phyloP scores from a whole-genome alignment of 2,888 invertebrate genomes.

The Pseudeuparius sepicola region DNA sequence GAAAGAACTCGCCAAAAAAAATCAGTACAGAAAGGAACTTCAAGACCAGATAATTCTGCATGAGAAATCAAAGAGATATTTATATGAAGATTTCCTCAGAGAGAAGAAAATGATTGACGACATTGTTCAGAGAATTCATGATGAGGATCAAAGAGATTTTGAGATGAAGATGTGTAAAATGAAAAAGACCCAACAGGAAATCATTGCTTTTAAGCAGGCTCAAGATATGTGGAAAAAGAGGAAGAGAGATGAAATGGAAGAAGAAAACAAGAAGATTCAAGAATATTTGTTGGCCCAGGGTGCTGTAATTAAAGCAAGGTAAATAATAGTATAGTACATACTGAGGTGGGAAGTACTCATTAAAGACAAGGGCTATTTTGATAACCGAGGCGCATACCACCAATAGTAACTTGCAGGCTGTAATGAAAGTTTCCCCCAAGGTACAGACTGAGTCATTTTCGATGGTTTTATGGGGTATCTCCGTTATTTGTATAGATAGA shows the following conservation, averaged over 20 bases:
- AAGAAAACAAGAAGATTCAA: slow-evolving; percentile 39
- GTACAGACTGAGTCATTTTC: no score
- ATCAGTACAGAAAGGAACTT: slow-evolving; percentile 43
- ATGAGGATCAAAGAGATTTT: slow-evolving; percentile 50
- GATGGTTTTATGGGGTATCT: no score
- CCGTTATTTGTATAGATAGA: no score
- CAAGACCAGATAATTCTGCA: slow-evolving; percentile 49
- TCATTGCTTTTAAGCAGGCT: slow-evolving; percentile 43
- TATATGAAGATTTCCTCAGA: slow-evolving; percentile 47
- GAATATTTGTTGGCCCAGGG: slow-evolving; percentile 36
- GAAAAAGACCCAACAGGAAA: slow-evolving; percentile 44
- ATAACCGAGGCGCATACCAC: no score
- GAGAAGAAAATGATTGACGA: slow-evolving; percentile 56
- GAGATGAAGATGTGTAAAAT: slow-evolving; percentile 42
- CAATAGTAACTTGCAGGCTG: no score
- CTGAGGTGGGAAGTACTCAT: no score
- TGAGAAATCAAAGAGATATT: slow-evolving; percentile 42
- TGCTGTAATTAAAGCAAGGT: slow-evolving; percentile 31
- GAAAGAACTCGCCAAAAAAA: slow-evolving; percentile 35
- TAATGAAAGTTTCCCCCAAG: no score
- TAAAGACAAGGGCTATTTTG: no score
- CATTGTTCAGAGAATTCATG: slow-evolving; percentile 47
- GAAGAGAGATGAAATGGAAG: slow-evolving; percentile 38
- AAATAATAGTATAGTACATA: no score
- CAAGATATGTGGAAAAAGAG: slow-evolving; percentile 44